Evolutionary conservation across 2,797 vertebrate genomes (phyloP).

Genomic region (Australoheros facetus): DNA sequence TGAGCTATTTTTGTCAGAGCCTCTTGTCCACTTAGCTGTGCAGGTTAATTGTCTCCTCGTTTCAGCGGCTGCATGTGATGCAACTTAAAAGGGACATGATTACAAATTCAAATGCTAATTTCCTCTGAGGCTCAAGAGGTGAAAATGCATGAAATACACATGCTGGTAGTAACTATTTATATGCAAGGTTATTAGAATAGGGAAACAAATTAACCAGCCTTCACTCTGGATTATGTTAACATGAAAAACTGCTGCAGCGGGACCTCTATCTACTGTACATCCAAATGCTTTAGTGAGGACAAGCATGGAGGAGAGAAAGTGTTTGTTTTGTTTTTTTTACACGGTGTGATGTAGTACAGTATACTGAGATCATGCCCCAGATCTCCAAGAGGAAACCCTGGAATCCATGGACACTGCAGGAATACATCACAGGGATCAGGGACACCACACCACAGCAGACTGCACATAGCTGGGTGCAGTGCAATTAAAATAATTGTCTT

Average conservation of each 20-base stretch:
- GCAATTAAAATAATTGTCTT: conserved; percentile 60
- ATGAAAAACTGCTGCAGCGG: conserved; percentile 60
- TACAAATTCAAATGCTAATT: conserved; percentile 81
- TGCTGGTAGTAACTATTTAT: conserved; percentile 73
- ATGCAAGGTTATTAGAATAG: conserved; percentile 75
- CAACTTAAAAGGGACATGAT: conserved; percentile 79
- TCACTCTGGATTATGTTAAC: conserved; percentile 80
- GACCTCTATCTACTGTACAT: conserved; percentile 24
- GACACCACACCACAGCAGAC: conserved; percentile 25
- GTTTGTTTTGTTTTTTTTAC: conserved; percentile 18
- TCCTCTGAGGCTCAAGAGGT: conserved; percentile 72
- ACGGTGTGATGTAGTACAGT: conserved; percentile 35
- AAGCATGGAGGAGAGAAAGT: conserved; percentile 27
- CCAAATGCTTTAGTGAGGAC: conserved; percentile 25
- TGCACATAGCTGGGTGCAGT: conserved; percentile 33
- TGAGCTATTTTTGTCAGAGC: conserved; percentile 72
- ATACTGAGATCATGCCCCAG: conserved; percentile 41
- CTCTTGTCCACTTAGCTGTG: conserved; percentile 71
- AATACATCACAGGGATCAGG: conserved; percentile 55
- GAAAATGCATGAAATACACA: conserved; percentile 69
- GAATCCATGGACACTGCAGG: conserved; percentile 49
- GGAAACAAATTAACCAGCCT: conserved; percentile 79
- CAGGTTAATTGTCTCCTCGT: conserved; percentile 80
- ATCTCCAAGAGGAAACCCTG: conserved; percentile 51
- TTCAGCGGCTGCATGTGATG: conserved; percentile 65